A percentile compares a stretch with the other conserved stretches of the same genome.
Evolutionary conservation across 2,113 vertebrate genomes (phyloP).

Genomic region (Typhlomys cinereus): DNA sequence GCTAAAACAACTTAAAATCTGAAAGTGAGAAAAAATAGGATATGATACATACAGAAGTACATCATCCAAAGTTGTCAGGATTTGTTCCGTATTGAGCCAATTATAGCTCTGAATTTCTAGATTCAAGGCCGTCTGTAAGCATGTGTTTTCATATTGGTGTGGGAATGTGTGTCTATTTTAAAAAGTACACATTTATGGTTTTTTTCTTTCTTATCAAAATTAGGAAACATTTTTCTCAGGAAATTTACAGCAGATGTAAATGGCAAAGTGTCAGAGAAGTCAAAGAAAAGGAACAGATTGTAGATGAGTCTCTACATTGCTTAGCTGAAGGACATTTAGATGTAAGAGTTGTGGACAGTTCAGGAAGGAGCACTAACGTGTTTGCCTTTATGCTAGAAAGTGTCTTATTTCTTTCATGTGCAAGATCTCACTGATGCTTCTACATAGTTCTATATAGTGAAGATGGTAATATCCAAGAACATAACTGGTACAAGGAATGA

Average conservation of each 20-base stretch:
- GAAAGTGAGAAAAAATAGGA: neutral
- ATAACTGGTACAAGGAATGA: neutral
- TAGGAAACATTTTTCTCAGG: neutral
- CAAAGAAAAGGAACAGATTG: neutral
- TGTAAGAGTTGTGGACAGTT: neutral
- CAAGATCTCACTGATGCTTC: neutral
- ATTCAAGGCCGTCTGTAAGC: neutral
- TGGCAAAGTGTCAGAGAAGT: neutral
- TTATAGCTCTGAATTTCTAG: neutral
- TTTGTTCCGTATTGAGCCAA: neutral
- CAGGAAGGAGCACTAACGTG: neutral
- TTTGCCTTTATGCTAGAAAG: neutral
- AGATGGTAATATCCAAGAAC: neutral
- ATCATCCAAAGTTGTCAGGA: neutral
- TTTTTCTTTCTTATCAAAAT: neutral
- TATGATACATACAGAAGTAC: neutral
- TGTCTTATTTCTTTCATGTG: neutral
- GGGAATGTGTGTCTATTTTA: neutral
- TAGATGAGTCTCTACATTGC: neutral
- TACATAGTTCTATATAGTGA: neutral
- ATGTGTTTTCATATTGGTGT: neutral
- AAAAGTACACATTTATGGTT: neutral
- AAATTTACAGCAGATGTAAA: neutral
- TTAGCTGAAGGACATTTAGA: neutral
- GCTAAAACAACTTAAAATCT: neutral